Base-by-base conservation (phyloP, 1,140 invertebrate species). In the Conopomorpha cramerella region DNA sequence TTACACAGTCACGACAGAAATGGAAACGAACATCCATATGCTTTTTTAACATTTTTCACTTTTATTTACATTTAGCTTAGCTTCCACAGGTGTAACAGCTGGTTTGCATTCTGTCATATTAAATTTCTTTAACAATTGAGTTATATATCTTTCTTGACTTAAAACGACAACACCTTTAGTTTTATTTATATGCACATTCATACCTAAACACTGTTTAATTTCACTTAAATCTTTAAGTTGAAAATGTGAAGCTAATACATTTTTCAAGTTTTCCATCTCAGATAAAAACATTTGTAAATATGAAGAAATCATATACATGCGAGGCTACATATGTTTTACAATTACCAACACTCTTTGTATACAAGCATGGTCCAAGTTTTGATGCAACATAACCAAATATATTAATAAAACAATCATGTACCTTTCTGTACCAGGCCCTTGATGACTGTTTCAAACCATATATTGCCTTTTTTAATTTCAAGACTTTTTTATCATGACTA, bases 61-160 rank as follows among this genome's bases (percentile, higher is more conserved):
- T 25, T 25, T 25, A 25, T 25, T 25, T 25, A 25, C 23, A 25
- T 25, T 25, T 25, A 25, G n/a, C n/a, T 25, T 25, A 25, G n/a
- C 23, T 25, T 25, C 23, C 23, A 25, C n/a, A 25, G 23, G 23
- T 7, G 23, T 25, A 25, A 25, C 23, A 25, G 23, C 23, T n/a
- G 6, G 23, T 25, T 25, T 25, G 23, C 23, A 25, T 25, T 25
- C 23, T 25, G 23, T 25, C 23, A 25, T 25, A 25, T 25, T 25
- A n/a, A 25, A 25, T 25, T n/a, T 25, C 23, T 25, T 25, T 25
- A 25, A 25, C n/a, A 25, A 25, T 7, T 25, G 23, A n/a, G 6
- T 25, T 25, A 25, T n/a, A 25, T 25, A 25, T 6, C n/a, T 25
- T 25, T 25, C n/a, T 25, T 25, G 6, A n/a, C 6, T 25, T n/a